phyloP scores from a whole-genome alignment of 2,797 vertebrate species.

The Sciurus vulgaris region DNA sequence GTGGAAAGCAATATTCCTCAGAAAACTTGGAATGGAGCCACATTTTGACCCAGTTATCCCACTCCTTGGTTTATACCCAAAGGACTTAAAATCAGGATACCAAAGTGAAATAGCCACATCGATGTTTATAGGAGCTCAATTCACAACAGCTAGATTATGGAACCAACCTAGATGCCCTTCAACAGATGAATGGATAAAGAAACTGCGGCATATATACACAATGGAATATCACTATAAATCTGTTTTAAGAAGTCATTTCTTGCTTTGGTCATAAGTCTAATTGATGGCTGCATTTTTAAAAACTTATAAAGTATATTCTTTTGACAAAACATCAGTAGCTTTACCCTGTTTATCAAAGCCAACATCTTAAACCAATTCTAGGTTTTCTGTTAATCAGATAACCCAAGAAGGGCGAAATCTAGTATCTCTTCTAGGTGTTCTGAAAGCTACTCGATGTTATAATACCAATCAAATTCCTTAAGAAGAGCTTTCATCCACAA shows the following conservation, averaged over 20 bases:
- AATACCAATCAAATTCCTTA: slow-evolving; percentile 5
- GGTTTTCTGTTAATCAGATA: neutral
- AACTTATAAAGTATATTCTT: neutral
- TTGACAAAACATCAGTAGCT: neutral
- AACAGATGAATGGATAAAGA: no score
- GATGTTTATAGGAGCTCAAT: no score
- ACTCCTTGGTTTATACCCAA: no score
- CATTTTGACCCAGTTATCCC: no score
- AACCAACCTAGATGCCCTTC: no score
- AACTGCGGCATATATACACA: no score
- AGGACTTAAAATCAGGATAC: no score
- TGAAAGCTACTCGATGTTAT: neutral
- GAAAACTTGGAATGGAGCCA: no score
- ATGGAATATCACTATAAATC: neutral
- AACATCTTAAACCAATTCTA: neutral
- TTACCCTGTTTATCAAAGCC: neutral
- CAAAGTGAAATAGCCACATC: no score
- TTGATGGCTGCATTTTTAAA: neutral
- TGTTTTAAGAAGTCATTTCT: neutral
- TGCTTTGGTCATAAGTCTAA: neutral
- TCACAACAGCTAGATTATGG: no score
- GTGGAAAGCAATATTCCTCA: no score
- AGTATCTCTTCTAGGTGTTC: neutral
- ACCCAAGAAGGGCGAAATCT: slow-evolving; percentile 10
- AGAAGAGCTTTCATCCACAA: neutral